A percentile compares a stretch with the other conserved stretches of the same genome.
Evolutionary conservation across 2,888 invertebrate species (phyloP).

Genomic region (Cryptosula pallasiana): DNA sequence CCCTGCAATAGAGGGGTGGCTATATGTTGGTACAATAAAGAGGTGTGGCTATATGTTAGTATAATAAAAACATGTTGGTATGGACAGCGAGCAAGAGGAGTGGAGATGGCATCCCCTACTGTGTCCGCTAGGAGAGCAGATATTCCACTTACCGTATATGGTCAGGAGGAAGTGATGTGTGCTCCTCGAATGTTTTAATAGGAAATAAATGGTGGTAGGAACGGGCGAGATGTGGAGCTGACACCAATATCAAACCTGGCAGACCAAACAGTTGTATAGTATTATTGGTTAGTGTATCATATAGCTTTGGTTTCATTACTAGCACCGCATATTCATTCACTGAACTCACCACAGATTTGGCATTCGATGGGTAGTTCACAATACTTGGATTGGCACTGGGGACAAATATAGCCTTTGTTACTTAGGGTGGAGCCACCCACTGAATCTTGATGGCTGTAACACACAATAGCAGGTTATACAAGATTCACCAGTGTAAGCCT

Average conservation of each 20-base stretch:
- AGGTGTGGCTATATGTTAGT: too few species aligned
- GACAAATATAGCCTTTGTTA: constrained; percentile 56
- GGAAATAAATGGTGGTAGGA: constrained; percentile 97
- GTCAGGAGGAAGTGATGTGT: constrained; percentile 11
- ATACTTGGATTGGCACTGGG: constrained; percentile 91
- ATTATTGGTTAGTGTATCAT: too few species aligned
- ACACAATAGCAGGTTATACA: too few species aligned
- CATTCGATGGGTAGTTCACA: constrained; percentile 97
- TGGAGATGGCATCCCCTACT: too few species aligned
- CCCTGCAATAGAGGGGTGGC: too few species aligned
- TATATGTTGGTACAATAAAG: too few species aligned
- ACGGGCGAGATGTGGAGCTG: constrained; percentile 93
- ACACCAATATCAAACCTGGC: constrained; percentile 78
- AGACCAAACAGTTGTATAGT: constrained; percentile 23
- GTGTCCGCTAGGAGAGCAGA: too few species aligned
- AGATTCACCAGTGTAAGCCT: too few species aligned
- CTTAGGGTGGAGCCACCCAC: constrained; percentile 42
- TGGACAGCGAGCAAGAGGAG: too few species aligned
- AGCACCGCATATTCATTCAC: neutral
- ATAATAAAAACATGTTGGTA: too few species aligned
- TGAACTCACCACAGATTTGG: constrained; percentile 69
- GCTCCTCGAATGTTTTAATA: constrained; percentile 75
- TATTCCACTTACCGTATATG: neutral
- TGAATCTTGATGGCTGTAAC: constrained; percentile 70
- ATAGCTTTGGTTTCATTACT: too few species aligned